phyloP scores from a whole-genome alignment of 1,140 invertebrate species.

The Galleria mellonella region DNA sequence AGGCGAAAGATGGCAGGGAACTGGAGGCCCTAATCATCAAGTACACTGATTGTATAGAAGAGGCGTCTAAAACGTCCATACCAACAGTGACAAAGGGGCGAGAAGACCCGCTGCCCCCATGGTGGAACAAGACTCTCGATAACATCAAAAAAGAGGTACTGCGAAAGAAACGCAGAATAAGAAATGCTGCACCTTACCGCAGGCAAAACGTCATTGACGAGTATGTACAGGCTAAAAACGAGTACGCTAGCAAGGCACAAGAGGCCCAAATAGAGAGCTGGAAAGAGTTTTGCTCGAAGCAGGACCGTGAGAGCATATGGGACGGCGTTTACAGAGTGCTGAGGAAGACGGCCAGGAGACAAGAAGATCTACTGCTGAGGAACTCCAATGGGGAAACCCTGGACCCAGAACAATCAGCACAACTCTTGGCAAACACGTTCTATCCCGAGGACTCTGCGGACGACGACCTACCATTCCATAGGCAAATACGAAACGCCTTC shows the following conservation, averaged over 20 bases:
- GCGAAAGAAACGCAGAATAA: not conserved
- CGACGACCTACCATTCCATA: no score
- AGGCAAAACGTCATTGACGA: slow-evolving; percentile 3
- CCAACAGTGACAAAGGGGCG: slow-evolving; percentile 3
- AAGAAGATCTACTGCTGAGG: slow-evolving; percentile 4
- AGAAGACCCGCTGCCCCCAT: slow-evolving; percentile 4
- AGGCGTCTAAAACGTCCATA: not conserved
- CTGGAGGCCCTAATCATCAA: not conserved
- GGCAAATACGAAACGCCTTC: no score
- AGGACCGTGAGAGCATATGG: slow-evolving; percentile 4
- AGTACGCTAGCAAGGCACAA: slow-evolving; percentile 3
- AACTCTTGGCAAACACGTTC: slow-evolving; percentile 10
- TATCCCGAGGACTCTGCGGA: not conserved
- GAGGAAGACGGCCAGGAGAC: slow-evolving; percentile 2
- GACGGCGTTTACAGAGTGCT: slow-evolving; percentile 7
- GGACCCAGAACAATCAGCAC: slow-evolving; percentile 2
- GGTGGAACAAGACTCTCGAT: slow-evolving; percentile 12
- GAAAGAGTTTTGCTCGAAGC: slow-evolving; percentile 11
- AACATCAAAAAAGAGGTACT: slow-evolving; percentile 1
- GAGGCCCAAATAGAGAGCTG: slow-evolving; percentile 4
- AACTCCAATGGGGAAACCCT: not conserved
- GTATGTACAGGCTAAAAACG: slow-evolving; percentile 8
- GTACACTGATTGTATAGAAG: not conserved
- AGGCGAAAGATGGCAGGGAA: not conserved
- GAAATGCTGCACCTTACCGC: slow-evolving; percentile 2